These are phyloP conservation scores for Limnephilus lunatus DNA, from an alignment of 2,888 invertebrate genomes.

Conservation along the genomic window DNA sequence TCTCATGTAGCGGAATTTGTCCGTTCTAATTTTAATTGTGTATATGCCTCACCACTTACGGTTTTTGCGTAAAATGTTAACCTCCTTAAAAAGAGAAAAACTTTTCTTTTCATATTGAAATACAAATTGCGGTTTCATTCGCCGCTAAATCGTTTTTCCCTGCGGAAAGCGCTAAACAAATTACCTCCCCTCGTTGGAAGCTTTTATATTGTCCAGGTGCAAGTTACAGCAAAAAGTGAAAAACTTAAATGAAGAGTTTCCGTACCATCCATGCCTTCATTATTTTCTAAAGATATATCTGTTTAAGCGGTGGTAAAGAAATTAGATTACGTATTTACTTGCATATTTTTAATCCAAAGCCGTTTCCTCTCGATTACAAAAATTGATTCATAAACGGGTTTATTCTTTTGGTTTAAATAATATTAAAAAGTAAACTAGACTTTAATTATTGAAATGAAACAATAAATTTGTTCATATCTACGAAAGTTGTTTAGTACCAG, in stretches of 20 bases:
- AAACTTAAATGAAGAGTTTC: slow-evolving; percentile 19
- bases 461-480: too few species aligned
- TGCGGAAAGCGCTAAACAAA: slow-evolving; percentile 26
- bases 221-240: slow-evolving; percentile 36
- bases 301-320: background rate
- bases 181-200: slow-evolving; percentile 17
- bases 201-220: slow-evolving; percentile 33
- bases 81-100: background rate
- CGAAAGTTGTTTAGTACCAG: too few species aligned
- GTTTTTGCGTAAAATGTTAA: background rate
- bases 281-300: slow-evolving; percentile 6
- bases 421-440: too few species aligned
- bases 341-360: background rate
- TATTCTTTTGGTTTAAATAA: too few species aligned
- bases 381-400: background rate
- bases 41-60: background rate
- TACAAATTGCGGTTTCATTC: slow-evolving; percentile 29
- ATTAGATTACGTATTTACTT: background rate
- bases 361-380: background rate
- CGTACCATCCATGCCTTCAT: background rate
- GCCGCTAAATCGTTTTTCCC: slow-evolving; percentile 19
- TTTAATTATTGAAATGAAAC: too few species aligned
- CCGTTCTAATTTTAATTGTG: background rate
- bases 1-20: background rate
- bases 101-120: slow-evolving; percentile 24